A percentile compares a stretch with the other conserved stretches of the same genome.
These are phyloP conservation scores for Cydia pomonella DNA, from an alignment of 1,140 invertebrate species.

Conservation along the genomic window DNA sequence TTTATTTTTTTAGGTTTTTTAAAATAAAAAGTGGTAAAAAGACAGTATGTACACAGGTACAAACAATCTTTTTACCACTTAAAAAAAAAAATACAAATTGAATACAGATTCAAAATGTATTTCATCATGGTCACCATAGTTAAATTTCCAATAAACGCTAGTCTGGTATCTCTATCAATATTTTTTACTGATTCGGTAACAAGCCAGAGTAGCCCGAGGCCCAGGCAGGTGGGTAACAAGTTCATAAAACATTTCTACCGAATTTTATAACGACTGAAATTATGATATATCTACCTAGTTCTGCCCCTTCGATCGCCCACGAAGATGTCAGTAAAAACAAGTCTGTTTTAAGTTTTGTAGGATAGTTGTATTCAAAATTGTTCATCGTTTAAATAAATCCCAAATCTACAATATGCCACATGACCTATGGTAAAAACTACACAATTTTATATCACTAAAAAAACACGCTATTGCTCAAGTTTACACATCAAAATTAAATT, in stretches of 20 bases:
- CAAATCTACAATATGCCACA: too few relatives aligned
- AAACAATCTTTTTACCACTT: too few relatives aligned
- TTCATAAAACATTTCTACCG: conserved; percentile 10
- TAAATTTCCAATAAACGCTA: conserved; percentile 15
- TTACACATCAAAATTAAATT: conserved; percentile 14
- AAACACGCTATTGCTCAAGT: neutral
- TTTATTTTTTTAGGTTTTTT: too few relatives aligned
- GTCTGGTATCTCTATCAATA: conserved; percentile 32
- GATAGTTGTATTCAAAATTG: too few relatives aligned
- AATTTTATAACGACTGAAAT: conserved; percentile 2
- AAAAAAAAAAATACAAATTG: too few relatives aligned
- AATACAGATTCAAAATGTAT: neutral
- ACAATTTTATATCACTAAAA: neutral
- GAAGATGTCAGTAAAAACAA: neutral
- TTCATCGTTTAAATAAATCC: too few relatives aligned
- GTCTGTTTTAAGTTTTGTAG: neutral
- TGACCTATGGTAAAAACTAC: too few relatives aligned
- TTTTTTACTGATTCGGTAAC: conserved; percentile 25
- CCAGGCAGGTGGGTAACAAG: conserved; percentile 21
- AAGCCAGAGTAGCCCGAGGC: conserved; percentile 2
- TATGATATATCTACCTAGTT: neutral
- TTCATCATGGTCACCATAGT: conserved; percentile 22
- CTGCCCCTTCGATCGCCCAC: neutral
- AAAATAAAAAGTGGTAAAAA: too few relatives aligned
- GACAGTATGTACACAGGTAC: too few relatives aligned